Evolutionary conservation across 2,797 vertebrate genomes (phyloP).

Genomic region (Neostethus bicornis): DNA sequence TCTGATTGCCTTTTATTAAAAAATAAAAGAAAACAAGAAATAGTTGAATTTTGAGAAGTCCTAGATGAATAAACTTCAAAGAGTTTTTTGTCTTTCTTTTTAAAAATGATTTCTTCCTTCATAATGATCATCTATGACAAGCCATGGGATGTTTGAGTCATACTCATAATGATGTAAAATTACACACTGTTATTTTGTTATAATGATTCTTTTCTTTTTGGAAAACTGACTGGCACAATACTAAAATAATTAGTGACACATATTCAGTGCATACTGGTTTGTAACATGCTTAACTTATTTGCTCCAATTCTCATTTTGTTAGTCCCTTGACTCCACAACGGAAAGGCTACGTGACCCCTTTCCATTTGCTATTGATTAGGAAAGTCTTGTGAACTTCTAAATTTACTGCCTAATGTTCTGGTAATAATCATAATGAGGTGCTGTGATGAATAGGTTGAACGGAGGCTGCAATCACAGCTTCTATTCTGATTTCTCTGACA

Average conservation of each 20-base stretch:
- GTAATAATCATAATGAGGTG: constrained; percentile 7
- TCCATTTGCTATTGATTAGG: neutral
- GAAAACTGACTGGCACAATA: no score
- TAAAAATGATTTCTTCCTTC: neutral
- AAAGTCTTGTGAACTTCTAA: constrained; percentile 10
- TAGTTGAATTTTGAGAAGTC: no score
- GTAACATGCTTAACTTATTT: no score
- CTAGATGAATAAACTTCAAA: no score
- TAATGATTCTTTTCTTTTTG: neutral
- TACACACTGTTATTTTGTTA: neutral
- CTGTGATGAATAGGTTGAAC: constrained; percentile 30
- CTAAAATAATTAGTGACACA: no score
- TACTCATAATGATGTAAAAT: neutral
- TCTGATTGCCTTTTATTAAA: no score
- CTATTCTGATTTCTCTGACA: constrained; percentile 36
- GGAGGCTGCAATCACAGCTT: constrained; percentile 40
- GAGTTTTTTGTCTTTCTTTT: neutral
- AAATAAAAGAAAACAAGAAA: no score
- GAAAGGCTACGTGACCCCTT: neutral
- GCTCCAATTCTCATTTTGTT: no score
- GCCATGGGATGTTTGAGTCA: neutral
- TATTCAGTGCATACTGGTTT: no score
- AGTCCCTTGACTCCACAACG: no score
- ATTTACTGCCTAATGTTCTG: constrained; percentile 27
- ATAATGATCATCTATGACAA: neutral